Evolutionary conservation across 1,140 invertebrate genomes (phyloP).

Genomic region (Zaprionus tsacasi): DNA sequence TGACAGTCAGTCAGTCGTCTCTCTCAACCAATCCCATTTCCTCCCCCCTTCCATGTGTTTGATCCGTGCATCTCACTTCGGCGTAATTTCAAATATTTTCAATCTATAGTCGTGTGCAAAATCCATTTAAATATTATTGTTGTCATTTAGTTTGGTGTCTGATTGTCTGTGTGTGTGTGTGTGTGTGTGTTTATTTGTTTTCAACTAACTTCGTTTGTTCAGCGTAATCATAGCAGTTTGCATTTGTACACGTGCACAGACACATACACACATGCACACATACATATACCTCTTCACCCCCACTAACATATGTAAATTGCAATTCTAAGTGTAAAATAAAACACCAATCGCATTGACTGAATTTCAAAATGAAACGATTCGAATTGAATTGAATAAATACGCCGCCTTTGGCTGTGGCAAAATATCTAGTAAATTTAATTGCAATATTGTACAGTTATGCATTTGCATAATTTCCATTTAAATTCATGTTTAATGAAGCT

Average conservation of each 20-base stretch:
- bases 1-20: neutral
- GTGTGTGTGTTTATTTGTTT: slow-evolving; percentile 28
- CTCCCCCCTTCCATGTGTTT: neutral
- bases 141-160: slow-evolving; percentile 22
- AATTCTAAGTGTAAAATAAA: slow-evolving; percentile 9
- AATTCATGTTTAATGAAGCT: slow-evolving; percentile 6
- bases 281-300: neutral
- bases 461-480: slow-evolving; percentile 35
- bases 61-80: neutral
- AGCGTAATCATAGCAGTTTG: slow-evolving; percentile 27
- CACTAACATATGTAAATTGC: slow-evolving; percentile 9
- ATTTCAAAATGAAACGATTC: neutral
- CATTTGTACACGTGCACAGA: slow-evolving; percentile 14
- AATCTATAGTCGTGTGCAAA: slow-evolving; percentile 1
- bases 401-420: neutral
- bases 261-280: neutral
- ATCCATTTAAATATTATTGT: slow-evolving; percentile 33
- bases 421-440: slow-evolving; percentile 9
- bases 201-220: slow-evolving; percentile 36
- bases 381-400: slow-evolving; percentile 22
- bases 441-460: neutral
- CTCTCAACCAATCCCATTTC: neutral
- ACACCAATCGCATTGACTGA: slow-evolving; percentile 10
- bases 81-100: slow-evolving; percentile 15
- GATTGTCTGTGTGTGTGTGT: neutral